Evolutionary conservation across 1,140 invertebrate species (phyloP), one percentile per base, ranked within the genome.

Genomic region (Sitobion miscanthi): DNA sequence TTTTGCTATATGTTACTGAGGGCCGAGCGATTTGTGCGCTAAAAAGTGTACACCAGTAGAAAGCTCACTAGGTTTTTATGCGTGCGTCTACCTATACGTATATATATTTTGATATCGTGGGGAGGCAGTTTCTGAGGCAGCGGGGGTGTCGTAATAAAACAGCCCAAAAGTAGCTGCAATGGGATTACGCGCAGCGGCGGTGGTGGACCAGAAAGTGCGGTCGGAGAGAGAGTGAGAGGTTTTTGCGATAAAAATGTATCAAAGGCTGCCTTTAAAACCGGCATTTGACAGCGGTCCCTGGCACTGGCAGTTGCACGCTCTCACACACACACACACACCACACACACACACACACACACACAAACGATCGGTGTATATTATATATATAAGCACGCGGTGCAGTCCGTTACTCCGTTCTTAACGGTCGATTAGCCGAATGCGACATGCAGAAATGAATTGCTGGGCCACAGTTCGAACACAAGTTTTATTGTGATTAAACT

Each of bases 231-330:
- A 5, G 42, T 82, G 17, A 35, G 45, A 47, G 82, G 91, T 91
- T 54, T 85, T 85, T 21, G 25, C 69, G 91, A 93, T 85, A 93
- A 93, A 82, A 93, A 93, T 93, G 47, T 85, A 93, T 85, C 91
- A 85, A 93, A 93, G 42, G 49, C 82, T 54, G 91, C 69, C 49
- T 83, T 38, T 82, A 92, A 83, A 83, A 83, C 89, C 54, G 90
- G 90, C 77, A 52, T 92, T 92, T 83, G 90, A 92, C 90, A 92
- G 77, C 90, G 49, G 62, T 92, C 77, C 47, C 90, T 92, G 90
- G 62, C 69, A 83, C 54, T 90, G 89, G 89, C 89, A 90, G 89
- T 69, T 57, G n/a, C 23, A 21, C 49, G 21, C 35, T 4, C 35
- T 1, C 49, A 25, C 87, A 11, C 87, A 49, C 4, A 38, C 35